Evolutionary conservation across 2,797 vertebrate genomes (phyloP).

Genomic region (Neoniphon sammara): DNA sequence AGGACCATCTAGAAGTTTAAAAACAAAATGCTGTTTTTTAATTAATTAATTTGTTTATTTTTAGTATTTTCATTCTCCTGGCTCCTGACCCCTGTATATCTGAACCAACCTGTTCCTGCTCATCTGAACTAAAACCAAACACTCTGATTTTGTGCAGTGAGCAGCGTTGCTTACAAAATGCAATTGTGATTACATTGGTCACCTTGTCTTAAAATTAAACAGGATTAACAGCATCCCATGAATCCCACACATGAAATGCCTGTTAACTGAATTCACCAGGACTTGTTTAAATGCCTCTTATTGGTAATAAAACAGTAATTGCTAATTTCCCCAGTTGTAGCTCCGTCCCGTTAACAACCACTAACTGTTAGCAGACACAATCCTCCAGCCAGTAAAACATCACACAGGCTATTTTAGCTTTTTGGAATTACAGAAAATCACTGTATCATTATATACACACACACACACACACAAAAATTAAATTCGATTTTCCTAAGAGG

Average conservation of each 20-base stretch:
- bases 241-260: neutral
- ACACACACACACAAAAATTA: neutral
- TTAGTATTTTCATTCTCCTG: too few species aligned
- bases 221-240: constrained; percentile 8
- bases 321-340: neutral
- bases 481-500: constrained; percentile 1
- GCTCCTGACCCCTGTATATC: too few species aligned
- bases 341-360: neutral
- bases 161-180: too few species aligned
- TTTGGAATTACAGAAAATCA: neutral
- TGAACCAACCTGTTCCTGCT: too few species aligned
- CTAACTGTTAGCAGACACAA: neutral
- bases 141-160: too few species aligned
- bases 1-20: too few species aligned
- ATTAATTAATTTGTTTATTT: too few species aligned
- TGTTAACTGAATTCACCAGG: neutral
- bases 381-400: neutral
- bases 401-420: constrained; percentile 16
- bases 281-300: constrained; percentile 9
- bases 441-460: neutral
- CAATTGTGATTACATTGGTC: too few species aligned
- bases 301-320: constrained; percentile 19
- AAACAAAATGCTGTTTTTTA: too few species aligned
- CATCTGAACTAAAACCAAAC: too few species aligned
- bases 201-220: neutral